These are phyloP conservation scores for Esox niger DNA, from an alignment of 2,113 vertebrate species.

Conservation along the genomic window DNA sequence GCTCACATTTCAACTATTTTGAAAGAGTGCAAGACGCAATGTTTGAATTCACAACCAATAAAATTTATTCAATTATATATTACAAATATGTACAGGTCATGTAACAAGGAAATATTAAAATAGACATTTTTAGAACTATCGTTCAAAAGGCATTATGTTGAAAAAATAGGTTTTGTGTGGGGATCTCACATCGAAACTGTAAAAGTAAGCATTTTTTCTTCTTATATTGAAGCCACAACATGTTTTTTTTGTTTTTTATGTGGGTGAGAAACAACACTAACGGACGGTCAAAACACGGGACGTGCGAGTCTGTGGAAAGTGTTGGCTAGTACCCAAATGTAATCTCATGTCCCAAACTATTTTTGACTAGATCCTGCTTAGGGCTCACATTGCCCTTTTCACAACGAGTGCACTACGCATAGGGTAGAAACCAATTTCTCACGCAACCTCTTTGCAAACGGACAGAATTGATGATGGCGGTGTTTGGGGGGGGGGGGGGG, in stretches of 20 bases:
- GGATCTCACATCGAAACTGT: constrained; percentile 83
- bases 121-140: constrained; percentile 98
- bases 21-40: background rate
- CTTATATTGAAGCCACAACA: constrained; percentile 76
- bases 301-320: constrained; percentile 60
- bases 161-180: constrained; percentile 90
- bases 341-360: too few relatives aligned
- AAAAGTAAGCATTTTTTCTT: constrained; percentile 62
- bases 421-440: too few relatives aligned
- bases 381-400: too few relatives aligned
- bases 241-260: constrained; percentile 61
- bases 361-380: too few relatives aligned
- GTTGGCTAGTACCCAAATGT: constrained; percentile 35
- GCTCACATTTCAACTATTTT: too few relatives aligned
- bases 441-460: too few relatives aligned
- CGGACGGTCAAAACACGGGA: constrained; percentile 71
- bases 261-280: constrained; percentile 70
- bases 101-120: constrained; percentile 99
- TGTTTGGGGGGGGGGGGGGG: too few relatives aligned
- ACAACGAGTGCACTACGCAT: too few relatives aligned
- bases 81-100: constrained; percentile 97
- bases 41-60: constrained; percentile 89
- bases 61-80: constrained; percentile 99
- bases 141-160: constrained; percentile 94
- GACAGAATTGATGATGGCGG: too few relatives aligned